A percentile compares a stretch with the other conserved stretches of the same genome.
Evolutionary conservation across 2,797 vertebrate species (phyloP).

Genomic region (Sarcoramphus papa): DNA sequence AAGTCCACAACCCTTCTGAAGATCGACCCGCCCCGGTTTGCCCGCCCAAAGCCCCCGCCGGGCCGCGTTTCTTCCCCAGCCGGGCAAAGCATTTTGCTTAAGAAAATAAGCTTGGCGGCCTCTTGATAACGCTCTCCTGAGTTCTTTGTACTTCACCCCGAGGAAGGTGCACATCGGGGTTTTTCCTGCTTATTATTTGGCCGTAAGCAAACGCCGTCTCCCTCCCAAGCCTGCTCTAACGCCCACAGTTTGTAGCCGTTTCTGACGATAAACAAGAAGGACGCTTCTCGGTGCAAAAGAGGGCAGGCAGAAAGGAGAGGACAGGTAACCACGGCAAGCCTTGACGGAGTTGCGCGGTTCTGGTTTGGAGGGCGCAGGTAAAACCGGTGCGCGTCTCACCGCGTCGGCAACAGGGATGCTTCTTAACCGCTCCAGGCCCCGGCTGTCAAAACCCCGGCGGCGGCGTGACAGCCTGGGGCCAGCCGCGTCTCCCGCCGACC

Average conservation of each 20-base stretch:
- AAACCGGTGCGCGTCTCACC: not conserved
- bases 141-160: not conserved
- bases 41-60: not conserved
- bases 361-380: not conserved
- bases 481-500: accelerated
- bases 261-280: not conserved
- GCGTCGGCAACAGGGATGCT: not conserved
- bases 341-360: accelerated
- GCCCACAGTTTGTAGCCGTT: not conserved
- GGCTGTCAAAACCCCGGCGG: not conserved
- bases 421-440: accelerated
- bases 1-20: not conserved
- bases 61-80: not conserved
- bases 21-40: not conserved
- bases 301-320: not conserved
- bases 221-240: not conserved
- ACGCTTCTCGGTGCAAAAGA: accelerated
- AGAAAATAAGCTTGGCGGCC: not conserved
- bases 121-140: not conserved
- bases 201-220: accelerated
- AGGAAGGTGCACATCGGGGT: accelerated
- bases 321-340: not conserved
- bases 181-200: not conserved
- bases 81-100: not conserved
- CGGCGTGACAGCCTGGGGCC: accelerated